phyloP scores from a whole-genome alignment of 92 coral and sea anemone genomes.

The Siderastrea radians region DNA sequence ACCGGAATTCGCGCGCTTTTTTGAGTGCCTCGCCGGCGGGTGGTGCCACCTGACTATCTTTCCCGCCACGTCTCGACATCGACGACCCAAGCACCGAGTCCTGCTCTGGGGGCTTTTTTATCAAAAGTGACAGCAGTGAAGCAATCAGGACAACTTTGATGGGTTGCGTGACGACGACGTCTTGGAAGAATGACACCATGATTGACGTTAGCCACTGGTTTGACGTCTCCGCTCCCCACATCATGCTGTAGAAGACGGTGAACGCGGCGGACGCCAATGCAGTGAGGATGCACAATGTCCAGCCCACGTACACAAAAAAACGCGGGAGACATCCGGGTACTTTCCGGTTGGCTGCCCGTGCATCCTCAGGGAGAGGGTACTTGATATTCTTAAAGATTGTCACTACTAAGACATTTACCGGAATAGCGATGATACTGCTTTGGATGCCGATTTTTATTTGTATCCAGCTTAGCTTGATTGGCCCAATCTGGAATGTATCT shows the following conservation, averaged over 20 bases:
- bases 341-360: constrained; percentile 4
- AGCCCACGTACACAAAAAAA: constrained; percentile 80
- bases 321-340: constrained; percentile 47
- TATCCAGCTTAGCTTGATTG: constrained; percentile 89
- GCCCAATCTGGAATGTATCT: constrained; percentile 88
- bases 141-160: constrained; percentile 87
- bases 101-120: constrained; percentile 81
- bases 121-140: constrained; percentile 75
- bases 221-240: constrained; percentile 92
- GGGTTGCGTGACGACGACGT: constrained; percentile 87
- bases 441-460: constrained; percentile 94
- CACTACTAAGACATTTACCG: constrained; percentile 85
- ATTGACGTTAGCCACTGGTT: constrained; percentile 93
- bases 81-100: constrained; percentile 80
- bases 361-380: constrained; percentile 45
- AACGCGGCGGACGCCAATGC: constrained; percentile 82
- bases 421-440: constrained; percentile 91
- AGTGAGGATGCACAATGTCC: constrained; percentile 82
- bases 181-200: constrained; percentile 93
- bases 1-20: constrained; percentile 71
- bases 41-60: constrained; percentile 31
- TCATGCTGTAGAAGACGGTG: constrained; percentile 90
- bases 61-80: constrained; percentile 59
- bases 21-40: constrained; percentile 76
- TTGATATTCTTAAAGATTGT: constrained; percentile 86